Conservation (phyloP, 2,888 invertebrate species). For the Gymnoscelis rufifasciata region DNA sequence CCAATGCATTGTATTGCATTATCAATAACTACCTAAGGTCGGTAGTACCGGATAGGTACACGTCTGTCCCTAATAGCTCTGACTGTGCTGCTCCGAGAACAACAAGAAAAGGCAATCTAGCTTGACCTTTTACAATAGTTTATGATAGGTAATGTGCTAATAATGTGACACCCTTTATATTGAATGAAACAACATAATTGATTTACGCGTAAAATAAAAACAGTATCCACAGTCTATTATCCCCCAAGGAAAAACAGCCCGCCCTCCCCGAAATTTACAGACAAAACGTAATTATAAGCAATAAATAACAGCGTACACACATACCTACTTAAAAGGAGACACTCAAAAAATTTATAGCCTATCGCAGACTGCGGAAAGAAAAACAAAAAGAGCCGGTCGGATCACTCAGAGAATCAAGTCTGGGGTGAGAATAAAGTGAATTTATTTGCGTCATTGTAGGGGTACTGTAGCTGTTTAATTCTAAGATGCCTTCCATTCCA, state of each 20-base stretch:
- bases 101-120: no score
- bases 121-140: no score
- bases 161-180: no score
- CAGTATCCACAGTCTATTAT: constrained; percentile 23
- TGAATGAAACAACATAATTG: no score
- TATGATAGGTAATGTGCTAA: no score
- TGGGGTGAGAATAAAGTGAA: constrained; percentile 45
- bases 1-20: no score
- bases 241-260: constrained; percentile 22
- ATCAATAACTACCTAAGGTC: no score
- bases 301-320: constrained; percentile 60
- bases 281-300: constrained; percentile 37
- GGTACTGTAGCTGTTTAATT: constrained; percentile 47
- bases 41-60: no score
- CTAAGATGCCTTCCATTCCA: constrained; percentile 31
- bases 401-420: constrained; percentile 69
- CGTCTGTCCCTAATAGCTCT: no score
- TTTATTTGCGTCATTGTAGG: constrained; percentile 52
- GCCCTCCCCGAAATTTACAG: constrained; percentile 30
- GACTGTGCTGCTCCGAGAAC: no score
- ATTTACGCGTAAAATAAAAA: constrained; percentile 22
- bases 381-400: constrained; percentile 22
- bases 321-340: constrained; percentile 50
- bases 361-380: constrained; percentile 32
- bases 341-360: constrained; percentile 64